A percentile compares a stretch with the other conserved stretches of the same genome.
Evolutionary conservation across 2,113 vertebrate species (phyloP).

Genomic region (Strix uralensis): DNA sequence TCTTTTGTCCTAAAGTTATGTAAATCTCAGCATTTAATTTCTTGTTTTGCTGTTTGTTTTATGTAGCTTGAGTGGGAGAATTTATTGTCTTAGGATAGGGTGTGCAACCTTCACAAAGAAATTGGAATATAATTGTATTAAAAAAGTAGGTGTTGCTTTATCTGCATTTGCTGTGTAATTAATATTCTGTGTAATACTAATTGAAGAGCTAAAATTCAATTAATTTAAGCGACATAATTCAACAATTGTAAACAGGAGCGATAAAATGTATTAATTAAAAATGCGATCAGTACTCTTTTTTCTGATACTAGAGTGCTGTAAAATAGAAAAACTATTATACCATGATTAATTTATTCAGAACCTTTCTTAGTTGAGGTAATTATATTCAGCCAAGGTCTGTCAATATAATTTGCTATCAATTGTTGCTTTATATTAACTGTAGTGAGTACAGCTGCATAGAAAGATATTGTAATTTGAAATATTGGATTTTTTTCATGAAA

Average conservation of each 20-base stretch:
- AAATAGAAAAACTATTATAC: not conserved
- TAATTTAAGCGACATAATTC: not conserved
- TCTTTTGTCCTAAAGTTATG: not conserved
- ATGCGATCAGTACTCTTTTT: not conserved
- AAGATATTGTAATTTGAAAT: not conserved
- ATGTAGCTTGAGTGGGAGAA: not conserved
- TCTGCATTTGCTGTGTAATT: not conserved
- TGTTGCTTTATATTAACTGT: not conserved
- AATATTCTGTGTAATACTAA: not conserved
- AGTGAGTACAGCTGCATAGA: not conserved
- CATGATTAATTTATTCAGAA: slow-evolving; percentile 10
- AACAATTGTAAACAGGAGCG: not conserved
- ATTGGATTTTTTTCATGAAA: not conserved
- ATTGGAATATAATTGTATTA: not conserved
- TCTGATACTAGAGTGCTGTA: not conserved
- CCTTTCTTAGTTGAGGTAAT: not conserved
- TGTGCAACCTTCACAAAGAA: not conserved
- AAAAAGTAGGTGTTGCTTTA: not conserved
- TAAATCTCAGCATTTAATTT: not conserved
- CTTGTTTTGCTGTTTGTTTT: not conserved
- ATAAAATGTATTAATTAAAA: slow-evolving; percentile 36
- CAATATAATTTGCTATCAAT: slow-evolving; percentile 6
- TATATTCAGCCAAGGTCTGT: not conserved
- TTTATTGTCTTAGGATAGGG: not conserved
- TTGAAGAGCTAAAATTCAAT: slow-evolving; percentile 9